Evolutionary conservation across 2,797 vertebrate species (phyloP).

Genomic region (Helicolenus hilgendorfi): DNA sequence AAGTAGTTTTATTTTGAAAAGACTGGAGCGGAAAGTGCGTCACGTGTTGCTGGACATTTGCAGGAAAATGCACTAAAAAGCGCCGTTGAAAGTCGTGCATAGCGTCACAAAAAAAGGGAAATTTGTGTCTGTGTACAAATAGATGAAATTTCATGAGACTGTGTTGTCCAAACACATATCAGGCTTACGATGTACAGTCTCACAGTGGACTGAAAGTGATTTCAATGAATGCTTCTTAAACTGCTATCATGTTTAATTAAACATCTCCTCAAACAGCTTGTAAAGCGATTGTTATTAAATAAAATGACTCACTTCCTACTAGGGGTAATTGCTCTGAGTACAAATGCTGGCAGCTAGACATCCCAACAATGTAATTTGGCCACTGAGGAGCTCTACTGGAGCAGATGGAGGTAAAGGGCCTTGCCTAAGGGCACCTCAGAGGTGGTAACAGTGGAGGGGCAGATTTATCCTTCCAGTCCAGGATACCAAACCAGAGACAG

Average conservation of each 20-base stretch:
- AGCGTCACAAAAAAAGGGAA: too few relatives aligned
- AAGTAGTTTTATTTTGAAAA: too few relatives aligned
- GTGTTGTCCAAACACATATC: neutral
- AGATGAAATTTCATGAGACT: too few relatives aligned
- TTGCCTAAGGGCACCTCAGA: neutral
- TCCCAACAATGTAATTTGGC: neutral
- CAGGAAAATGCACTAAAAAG: too few relatives aligned
- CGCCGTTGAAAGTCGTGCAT: too few relatives aligned
- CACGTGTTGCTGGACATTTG: too few relatives aligned
- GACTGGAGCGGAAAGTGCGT: too few relatives aligned
- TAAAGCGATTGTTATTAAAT: neutral
- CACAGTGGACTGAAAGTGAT: neutral
- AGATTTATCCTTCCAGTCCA: neutral
- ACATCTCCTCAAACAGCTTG: neutral
- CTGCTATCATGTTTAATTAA: neutral
- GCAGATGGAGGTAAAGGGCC: neutral
- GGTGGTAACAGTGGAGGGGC: neutral
- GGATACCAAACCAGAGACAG: neutral
- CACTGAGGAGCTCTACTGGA: neutral
- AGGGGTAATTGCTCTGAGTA: neutral
- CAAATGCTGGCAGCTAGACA: neutral
- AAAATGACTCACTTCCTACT: neutral
- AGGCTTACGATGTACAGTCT: neutral
- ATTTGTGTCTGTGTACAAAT: too few relatives aligned
- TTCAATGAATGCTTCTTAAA: neutral